Evolutionary conservation across 2,888 invertebrate species (phyloP).

Genomic region (Lamproptera curius): DNA sequence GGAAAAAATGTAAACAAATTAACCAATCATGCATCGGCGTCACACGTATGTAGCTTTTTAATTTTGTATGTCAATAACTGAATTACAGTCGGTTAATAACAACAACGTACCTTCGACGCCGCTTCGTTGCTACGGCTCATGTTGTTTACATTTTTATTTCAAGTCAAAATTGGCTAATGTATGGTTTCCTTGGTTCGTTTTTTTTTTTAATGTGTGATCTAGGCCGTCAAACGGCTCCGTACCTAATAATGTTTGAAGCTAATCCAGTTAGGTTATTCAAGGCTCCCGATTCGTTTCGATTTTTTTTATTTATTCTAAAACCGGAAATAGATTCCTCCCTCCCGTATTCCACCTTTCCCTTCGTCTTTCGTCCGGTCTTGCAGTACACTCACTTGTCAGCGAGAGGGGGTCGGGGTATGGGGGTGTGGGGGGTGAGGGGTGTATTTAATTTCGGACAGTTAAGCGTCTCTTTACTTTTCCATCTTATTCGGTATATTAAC

Average conservation of each 20-base stretch:
- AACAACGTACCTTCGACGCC: too few relatives aligned
- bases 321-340: slow-evolving; percentile 29
- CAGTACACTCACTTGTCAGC: slow-evolving; percentile 50
- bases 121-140: too few relatives aligned
- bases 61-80: too few relatives aligned
- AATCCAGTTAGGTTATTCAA: slow-evolving; percentile 30
- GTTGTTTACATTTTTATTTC: too few relatives aligned
- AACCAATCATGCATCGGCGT: too few relatives aligned
- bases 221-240: too few relatives aligned
- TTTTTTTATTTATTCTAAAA: slow-evolving; percentile 35
- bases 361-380: slow-evolving; percentile 32
- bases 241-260: slow-evolving; percentile 35
- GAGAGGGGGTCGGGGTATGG: slow-evolving; percentile 35
- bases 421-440: slow-evolving; percentile 29
- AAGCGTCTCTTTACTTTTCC: slow-evolving; percentile 29
- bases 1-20: too few relatives aligned
- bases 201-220: too few relatives aligned
- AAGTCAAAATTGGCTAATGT: too few relatives aligned
- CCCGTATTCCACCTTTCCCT: slow-evolving; percentile 22
- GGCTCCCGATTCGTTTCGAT: slow-evolving; percentile 19
- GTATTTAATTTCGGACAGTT: slow-evolving; percentile 56
- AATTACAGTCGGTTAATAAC: too few relatives aligned
- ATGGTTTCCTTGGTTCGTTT: too few relatives aligned
- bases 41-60: too few relatives aligned
- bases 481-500: slow-evolving; percentile 21